Conservation (phyloP, 2,888 invertebrate species). For the Tribolium freemani region DNA sequence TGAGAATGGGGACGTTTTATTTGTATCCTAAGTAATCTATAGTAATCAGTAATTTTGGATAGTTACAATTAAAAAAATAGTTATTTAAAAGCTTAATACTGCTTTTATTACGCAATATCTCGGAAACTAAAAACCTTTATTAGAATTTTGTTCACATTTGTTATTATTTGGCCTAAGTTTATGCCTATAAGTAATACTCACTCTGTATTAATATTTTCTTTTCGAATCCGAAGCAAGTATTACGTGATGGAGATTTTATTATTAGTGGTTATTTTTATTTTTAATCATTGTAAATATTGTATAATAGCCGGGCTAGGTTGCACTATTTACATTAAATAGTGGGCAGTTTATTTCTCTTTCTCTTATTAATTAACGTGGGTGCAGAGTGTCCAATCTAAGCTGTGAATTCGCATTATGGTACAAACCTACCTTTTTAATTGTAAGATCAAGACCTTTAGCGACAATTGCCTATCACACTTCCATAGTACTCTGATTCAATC, state of each 20-base stretch:
- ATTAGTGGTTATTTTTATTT: constrained; percentile 54
- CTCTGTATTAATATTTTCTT: no score
- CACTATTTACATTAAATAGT: constrained; percentile 66
- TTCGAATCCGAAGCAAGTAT: constrained; percentile 46
- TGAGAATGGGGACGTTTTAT: no score
- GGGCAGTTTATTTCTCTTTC: constrained; percentile 33
- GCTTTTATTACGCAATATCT: no score
- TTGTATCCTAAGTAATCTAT: no score
- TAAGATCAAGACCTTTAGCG: constrained; percentile 33
- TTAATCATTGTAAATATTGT: constrained; percentile 65
- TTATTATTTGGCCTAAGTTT: no score
- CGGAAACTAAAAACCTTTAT: no score
- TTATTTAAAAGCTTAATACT: no score
- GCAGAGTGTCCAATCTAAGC: constrained; percentile 58
- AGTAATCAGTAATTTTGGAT: no score
- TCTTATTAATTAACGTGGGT: constrained; percentile 41
- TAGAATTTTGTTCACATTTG: no score
- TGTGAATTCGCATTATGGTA: constrained; percentile 38
- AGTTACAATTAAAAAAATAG: no score
- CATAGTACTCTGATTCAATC: constrained; percentile 27
- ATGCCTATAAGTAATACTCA: no score
- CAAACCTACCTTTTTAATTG: constrained; percentile 36
- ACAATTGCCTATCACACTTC: constrained; percentile 37
- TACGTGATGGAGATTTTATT: constrained; percentile 53
- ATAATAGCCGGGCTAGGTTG: constrained; percentile 58